Conservation (phyloP, 2,113 vertebrate genomes). For the Clupea harengus region DNA sequence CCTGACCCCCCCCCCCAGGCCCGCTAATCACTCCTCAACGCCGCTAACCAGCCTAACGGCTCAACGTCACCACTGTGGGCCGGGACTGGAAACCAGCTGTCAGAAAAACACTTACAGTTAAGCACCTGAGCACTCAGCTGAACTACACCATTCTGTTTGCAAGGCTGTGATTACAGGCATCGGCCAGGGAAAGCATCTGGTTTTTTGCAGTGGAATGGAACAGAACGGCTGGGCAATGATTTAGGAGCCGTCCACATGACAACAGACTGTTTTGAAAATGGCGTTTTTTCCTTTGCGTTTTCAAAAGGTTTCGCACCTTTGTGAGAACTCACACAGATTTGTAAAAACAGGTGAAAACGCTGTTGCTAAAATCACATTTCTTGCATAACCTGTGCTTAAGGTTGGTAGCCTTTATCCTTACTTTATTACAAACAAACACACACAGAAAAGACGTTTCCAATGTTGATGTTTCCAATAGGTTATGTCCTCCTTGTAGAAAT, state of each 20-base stretch:
- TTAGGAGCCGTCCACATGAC: not conserved
- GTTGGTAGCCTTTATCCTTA: too few species aligned
- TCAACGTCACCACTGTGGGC: not conserved
- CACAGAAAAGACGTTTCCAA: too few species aligned
- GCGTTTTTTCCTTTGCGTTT: too few species aligned
- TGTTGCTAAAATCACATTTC: too few species aligned
- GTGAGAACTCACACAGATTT: too few species aligned
- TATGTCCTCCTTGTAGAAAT: too few species aligned
- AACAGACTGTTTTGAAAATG: too few species aligned
- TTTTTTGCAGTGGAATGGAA: not conserved
- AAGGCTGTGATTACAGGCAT: slow-evolving; percentile 58
- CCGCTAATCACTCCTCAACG: not conserved
- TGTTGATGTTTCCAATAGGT: too few species aligned
- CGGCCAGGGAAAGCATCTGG: not conserved
- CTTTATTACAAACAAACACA: too few species aligned
- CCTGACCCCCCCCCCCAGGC: not conserved
- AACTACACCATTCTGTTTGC: slow-evolving; percentile 52
- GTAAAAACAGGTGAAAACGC: too few species aligned
- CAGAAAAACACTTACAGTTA: not conserved
- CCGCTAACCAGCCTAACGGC: not conserved
- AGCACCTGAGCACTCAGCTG: not conserved
- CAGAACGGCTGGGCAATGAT: not conserved
- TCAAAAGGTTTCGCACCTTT: too few species aligned
- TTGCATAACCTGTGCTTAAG: too few species aligned
- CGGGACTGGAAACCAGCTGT: not conserved